Evolutionary conservation across 2,113 vertebrate species (phyloP).

Genomic region (Rissa tridactyla): DNA sequence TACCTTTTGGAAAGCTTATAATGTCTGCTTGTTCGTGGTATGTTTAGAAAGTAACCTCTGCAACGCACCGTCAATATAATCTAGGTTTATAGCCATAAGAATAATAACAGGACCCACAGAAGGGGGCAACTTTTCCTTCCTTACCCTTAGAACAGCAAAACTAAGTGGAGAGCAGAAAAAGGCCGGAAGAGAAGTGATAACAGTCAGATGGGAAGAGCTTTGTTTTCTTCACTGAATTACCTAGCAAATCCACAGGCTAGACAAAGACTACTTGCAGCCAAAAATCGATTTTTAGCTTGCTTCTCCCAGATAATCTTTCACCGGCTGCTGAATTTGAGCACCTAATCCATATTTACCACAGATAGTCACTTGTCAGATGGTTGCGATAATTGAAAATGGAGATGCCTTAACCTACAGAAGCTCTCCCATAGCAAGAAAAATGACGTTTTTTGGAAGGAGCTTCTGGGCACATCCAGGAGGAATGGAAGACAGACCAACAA

Average conservation of each 20-base stretch:
- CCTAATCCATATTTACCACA: not conserved
- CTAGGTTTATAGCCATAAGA: not conserved
- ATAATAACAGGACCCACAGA: not conserved
- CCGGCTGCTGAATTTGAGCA: not conserved
- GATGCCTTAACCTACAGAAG: not conserved
- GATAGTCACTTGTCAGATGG: not conserved
- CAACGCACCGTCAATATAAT: not conserved
- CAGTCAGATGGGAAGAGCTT: not conserved
- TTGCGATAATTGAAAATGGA: not conserved
- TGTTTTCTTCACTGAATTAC: not conserved
- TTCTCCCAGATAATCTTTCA: constrained; percentile 1
- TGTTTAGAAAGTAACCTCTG: not conserved
- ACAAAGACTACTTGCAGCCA: not conserved
- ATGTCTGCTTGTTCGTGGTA: not conserved
- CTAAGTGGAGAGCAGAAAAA: not conserved
- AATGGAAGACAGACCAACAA: not conserved
- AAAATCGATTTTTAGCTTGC: not conserved
- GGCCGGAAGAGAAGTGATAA: not conserved
- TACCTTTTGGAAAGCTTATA: not conserved
- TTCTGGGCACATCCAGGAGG: not conserved
- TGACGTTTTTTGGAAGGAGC: not conserved
- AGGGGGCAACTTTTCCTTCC: not conserved
- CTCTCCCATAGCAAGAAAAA: not conserved
- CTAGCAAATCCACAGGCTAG: not conserved
- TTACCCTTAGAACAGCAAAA: not conserved